Evolutionary conservation across 2,888 invertebrate genomes (phyloP), one percentile per base, ranked within the genome.

Genomic region (Zhuqinia jingwanae): DNA sequence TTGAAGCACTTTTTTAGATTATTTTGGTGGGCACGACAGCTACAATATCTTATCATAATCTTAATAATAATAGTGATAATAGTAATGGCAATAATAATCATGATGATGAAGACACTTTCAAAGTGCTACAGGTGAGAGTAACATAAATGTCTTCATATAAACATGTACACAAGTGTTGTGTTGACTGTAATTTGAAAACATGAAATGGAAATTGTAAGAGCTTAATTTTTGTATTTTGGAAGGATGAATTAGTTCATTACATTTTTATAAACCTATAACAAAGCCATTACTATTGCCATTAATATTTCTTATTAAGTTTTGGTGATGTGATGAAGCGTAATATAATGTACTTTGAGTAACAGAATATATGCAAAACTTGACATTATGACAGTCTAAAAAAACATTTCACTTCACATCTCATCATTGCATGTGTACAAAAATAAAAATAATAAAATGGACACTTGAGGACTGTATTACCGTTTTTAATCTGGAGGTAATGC

Each of bases 71-170:
- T 56, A 76, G 36, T 76, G 36, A 58, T 56, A 56, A 76, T 77
- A 22, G 36, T 68, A 58, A 58, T 42, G 11, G 30, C 50, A 58
- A 70, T 81, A 17, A 65, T 79, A 80, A 80, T 56, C 20, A 70
- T 8, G 68, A 80, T 45, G 80, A 75, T 80, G 80, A 85, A 65
- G 80, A 53, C 85, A 76, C 85, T 85, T 85, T 85, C 85, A 85
- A 75, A 85, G 65, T 85, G 42, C 56, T 75, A 47, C 13, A 47
- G 50, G 50, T 53, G 22, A 65, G 50, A 73, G 27, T 47, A 50
- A 47, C 47, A 53, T 22, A 75, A 76, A 53, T 17, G 75, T 73
- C 73, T 58, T 50, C 47, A 82, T 70, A 58, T 75, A 36, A 36
- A 36, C 75, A n/a, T n/a, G n/a, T n/a, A n/a, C n/a, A n/a, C n/a